Conservation (phyloP, 2,113 vertebrate genomes). For the Pan troglodytes region NHGRI_mPanTro3-v2.1_pri NC_072409.2:2556501-2557000, state of each 20-base stretch:
- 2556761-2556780: fast-evolving
- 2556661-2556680: not conserved
- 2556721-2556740: not conserved
- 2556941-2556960: fast-evolving
- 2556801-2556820: not conserved
- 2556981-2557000: fast-evolving
- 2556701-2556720: fast-evolving
- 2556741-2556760: not conserved
- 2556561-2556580: fast-evolving
- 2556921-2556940: not conserved
- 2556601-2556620: not conserved
- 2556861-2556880: fast-evolving
- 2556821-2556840: fast-evolving
- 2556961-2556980: not conserved
- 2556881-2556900: not conserved
- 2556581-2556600: fast-evolving
- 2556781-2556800: too few species aligned
- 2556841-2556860: fast-evolving
- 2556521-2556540: constrained; percentile 96
- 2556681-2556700: fast-evolving
- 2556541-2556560: not conserved
- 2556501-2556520: constrained; percentile 88
- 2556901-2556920: too few species aligned
- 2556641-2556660: not conserved
- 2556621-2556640: fast-evolving